Evolutionary conservation across 2,113 vertebrate genomes (phyloP).

Genomic region (Hassar affinis): DNA sequence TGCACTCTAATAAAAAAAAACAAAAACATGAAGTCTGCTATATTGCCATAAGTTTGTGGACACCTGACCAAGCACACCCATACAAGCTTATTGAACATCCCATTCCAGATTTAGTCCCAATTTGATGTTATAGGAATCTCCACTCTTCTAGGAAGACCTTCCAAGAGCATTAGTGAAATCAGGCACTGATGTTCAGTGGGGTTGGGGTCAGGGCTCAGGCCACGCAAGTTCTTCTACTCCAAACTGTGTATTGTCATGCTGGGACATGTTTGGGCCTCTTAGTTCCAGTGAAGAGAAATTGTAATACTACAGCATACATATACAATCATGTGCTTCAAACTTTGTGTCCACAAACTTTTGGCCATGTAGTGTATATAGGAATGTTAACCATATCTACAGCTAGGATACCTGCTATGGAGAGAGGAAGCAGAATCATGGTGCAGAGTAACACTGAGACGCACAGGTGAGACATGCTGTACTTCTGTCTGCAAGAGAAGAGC

Average conservation of each 20-base stretch:
- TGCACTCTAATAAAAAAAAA: neutral
- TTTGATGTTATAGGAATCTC: neutral
- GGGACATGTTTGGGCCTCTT: neutral
- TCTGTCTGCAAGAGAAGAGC: neutral
- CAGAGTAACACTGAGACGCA: conserved; percentile 23
- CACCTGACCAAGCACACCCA: neutral
- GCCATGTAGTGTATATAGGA: neutral
- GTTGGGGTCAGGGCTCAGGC: neutral
- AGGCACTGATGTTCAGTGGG: neutral
- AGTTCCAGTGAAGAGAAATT: neutral
- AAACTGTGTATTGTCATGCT: neutral
- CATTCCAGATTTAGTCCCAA: neutral
- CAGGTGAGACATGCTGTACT: conserved; percentile 33
- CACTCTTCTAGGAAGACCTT: neutral
- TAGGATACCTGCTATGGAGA: conserved; percentile 41
- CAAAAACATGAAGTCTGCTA: neutral
- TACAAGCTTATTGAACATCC: neutral
- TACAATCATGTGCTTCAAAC: neutral
- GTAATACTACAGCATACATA: neutral
- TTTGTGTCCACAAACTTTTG: neutral
- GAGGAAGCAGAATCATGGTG: conserved; percentile 21
- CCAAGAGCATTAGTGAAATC: neutral
- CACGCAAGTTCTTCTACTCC: neutral
- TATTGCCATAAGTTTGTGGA: neutral
- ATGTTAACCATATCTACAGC: neutral